A percentile compares a stretch with the other conserved stretches of the same genome.
Conservation (phyloP, 2,888 invertebrate genomes). For the Venustoraphidia nigricollis region DNA sequence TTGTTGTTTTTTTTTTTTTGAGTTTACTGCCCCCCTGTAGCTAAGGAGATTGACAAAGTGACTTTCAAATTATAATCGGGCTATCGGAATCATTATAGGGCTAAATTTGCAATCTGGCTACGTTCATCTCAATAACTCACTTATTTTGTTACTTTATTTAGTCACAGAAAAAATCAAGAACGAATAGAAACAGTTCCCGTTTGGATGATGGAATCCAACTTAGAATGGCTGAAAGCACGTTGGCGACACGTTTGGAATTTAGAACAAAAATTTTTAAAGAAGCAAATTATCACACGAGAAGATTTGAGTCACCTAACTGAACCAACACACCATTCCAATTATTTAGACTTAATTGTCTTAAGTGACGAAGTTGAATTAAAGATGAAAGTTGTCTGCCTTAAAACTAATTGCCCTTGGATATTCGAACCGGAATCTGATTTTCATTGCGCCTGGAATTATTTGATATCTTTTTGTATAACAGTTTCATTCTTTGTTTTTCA, state of each 20-base stretch:
- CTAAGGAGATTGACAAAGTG: no score
- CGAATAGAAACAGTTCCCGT: no score
- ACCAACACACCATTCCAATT: constrained; percentile 10
- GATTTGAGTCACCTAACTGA: background rate
- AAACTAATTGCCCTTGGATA: constrained; percentile 31
- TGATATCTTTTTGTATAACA: no score
- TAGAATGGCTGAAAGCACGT: background rate
- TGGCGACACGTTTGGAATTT: background rate
- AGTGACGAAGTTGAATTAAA: constrained; percentile 15
- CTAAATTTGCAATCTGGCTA: no score
- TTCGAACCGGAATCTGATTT: constrained; percentile 31
- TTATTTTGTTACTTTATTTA: no score
- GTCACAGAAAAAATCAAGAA: no score
- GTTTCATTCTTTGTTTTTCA: no score
- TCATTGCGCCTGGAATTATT: constrained; percentile 29
- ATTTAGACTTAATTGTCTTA: constrained; percentile 14
- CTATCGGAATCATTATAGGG: no score
- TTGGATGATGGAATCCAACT: background rate
- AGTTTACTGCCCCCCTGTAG: no score
- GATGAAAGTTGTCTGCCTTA: constrained; percentile 24
- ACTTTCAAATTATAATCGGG: no score
- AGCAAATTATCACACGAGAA: background rate
- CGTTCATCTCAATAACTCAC: no score
- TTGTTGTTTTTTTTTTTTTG: no score
- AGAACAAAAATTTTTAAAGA: background rate